Evolutionary conservation across 2,888 invertebrate species (phyloP), one percentile per base, ranked within the genome.

Genomic region (Zonitis immaculata): DNA sequence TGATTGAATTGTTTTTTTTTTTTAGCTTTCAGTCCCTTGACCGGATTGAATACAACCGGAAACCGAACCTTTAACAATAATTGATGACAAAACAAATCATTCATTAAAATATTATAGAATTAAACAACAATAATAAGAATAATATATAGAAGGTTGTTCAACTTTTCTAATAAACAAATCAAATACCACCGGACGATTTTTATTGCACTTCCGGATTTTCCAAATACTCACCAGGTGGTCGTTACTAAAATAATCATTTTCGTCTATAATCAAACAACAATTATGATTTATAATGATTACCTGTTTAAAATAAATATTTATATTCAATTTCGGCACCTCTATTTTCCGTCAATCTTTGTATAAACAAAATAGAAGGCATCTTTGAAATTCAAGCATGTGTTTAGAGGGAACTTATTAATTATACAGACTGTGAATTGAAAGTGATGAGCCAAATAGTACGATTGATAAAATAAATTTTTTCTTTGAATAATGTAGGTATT

Each of bases 51-150:
- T 45, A 32, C 42, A 46, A 49, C 53, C 53, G 53, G 53, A 53
- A 53, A 18, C 53, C 53, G 46, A 53, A 30, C 53, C 53, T 49
- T 45, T 25, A 26, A 49, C 53, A 49, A 46, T 52, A 47, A 47
- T 52, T 44, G n/a, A n/a, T n/a, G n/a, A n/a, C 35, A 35, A 35
- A 35, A 16, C 9, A 35, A 18, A 18, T 35, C 18, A 35, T 35
- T 35, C 35, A 35, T 35, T 35, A 14, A 18, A 35, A 35, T 35
- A 35, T 35, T 35, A 35, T 35, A 18, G 35, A 35, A 35, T 35
- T 35, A 35, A 35, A 35, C 14, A 32, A 35, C 16, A 8, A 35
- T 18, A 35, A n/a, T n/a, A n/a, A n/a, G n/a, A n/a, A n/a, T n/a
- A n/a, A n/a, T n/a, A n/a, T n/a, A n/a, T 16, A 35, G 16, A 18